Base-by-base conservation (phyloP, 1,140 invertebrate genomes). In the Belonocnema kinseyi region DNA sequence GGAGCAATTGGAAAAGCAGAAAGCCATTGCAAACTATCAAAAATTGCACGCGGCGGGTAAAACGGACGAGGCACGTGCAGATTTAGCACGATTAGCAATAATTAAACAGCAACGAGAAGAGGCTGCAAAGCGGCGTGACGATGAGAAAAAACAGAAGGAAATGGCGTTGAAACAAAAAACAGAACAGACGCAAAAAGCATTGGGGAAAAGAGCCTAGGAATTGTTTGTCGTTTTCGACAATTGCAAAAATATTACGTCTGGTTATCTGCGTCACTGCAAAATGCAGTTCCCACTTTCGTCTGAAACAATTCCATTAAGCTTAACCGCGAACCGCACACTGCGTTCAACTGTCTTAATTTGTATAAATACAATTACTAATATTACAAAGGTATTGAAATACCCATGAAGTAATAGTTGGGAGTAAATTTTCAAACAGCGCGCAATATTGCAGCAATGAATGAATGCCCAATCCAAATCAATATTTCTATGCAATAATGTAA, bases 91-190 rank as follows among this genome's bases (percentile, higher is more conserved):
- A 75, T 92, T 97, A 84, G 97, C 97, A 0, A 95, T 98, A 80
- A 97, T 99, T 81, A 95, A 96, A 74, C 97, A 99, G 89, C 97
- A 99, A 89, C 92, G 98, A 50, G 98, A 98, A 88, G 98, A 99
- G 85, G 98, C 97, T 5, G 97, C 97, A 6, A 96, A 96, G 85
- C 95, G 96, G 87, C 93, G 97, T 70, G 98, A 98, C 85, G 94
- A 94, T 12, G 98, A 99, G 84, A 96, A 95, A 83, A 95, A 95
- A 91, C 93, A 95, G 89, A 93, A 93, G 80, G 95, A 95, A 79
- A 85, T 92, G 46, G 93, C 91, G 1, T 86, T 89, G 54, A 90
- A 92, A 78, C 92, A 90, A 13, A 94, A 94, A 82, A 91, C 90
- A 8, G 93, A 93, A 53, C 85, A 90, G 54, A 92, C 90, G 50